Percentiles rank a stretch among this genome's conserved stretches.
These are phyloP conservation scores for Ostrea denselamellosa DNA, from an alignment of 1,140 invertebrate genomes.

Conservation along the genomic window DNA sequence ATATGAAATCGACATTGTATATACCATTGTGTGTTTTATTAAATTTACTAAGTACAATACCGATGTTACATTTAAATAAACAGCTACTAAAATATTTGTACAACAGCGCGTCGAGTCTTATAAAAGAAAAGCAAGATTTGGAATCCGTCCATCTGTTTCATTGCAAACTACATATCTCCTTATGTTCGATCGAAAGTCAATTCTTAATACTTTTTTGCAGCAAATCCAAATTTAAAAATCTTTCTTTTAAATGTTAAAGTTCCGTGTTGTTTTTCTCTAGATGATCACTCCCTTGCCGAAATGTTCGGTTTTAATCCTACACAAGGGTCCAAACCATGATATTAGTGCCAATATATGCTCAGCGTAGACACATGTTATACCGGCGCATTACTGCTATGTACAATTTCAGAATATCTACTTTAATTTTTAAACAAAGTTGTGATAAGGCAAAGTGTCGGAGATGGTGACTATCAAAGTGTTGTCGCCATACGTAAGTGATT, in stretches of 20 bases:
- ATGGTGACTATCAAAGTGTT: not conserved
- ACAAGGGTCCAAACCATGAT: not conserved
- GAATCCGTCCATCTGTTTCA: not conserved
- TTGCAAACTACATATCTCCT: not conserved
- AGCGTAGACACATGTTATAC: not conserved
- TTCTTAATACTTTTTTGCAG: not conserved
- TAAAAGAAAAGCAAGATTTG: not conserved
- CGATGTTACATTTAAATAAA: not conserved
- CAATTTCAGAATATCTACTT: not conserved
- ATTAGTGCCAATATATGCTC: constrained; percentile 9
- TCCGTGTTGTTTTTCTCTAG: not conserved
- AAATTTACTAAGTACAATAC: not conserved
- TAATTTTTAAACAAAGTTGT: not conserved
- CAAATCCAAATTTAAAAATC: constrained; percentile 13
- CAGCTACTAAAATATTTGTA: not conserved
- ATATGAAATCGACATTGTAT: not conserved
- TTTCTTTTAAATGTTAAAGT: not conserved
- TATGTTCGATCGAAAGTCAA: not conserved
- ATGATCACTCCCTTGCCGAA: not conserved
- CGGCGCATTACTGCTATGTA: not conserved
- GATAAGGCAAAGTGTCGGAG: not conserved
- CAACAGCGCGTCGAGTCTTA: not conserved
- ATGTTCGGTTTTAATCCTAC: not conserved
- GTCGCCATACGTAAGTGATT: not conserved
- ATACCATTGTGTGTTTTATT: not conserved